These are phyloP conservation scores for Melinaea menophilus DNA, from an alignment of 2,888 invertebrate genomes.

Conservation along the genomic window DNA sequence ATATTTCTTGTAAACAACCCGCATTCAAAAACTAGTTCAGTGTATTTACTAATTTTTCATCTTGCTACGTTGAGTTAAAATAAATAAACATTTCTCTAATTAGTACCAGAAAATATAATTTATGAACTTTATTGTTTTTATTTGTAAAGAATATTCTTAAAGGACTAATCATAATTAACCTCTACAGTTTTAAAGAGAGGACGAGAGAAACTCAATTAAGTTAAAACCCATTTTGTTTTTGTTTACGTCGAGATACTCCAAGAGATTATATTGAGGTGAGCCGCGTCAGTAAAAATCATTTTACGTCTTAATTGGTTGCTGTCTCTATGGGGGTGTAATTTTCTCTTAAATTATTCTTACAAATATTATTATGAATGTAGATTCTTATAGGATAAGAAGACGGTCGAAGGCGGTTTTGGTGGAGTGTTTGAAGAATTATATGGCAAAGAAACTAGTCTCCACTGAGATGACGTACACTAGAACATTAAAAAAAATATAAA, in stretches of 20 bases:
- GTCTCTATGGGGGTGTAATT: not conserved
- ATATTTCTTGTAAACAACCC: too few relatives aligned
- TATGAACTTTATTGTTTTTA: not conserved
- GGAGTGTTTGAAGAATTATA: too few relatives aligned
- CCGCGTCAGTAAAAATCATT: conserved; percentile 1
- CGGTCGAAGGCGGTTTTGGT: too few relatives aligned
- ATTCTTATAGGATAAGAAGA: too few relatives aligned
- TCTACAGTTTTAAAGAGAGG: not conserved
- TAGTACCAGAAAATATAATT: not conserved
- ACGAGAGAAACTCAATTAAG: conserved; percentile 1
- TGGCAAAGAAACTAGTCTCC: too few relatives aligned
- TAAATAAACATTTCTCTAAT: not conserved
- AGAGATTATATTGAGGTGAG: not conserved
- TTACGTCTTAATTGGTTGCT: not conserved
- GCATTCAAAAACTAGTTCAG: too few relatives aligned
- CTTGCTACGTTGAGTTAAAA: too few relatives aligned
- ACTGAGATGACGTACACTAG: too few relatives aligned
- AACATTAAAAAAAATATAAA: too few relatives aligned
- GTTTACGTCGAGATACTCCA: not conserved
- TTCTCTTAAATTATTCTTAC: not conserved
- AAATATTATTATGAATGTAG: too few relatives aligned
- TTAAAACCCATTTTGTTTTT: not conserved
- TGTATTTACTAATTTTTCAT: too few relatives aligned
- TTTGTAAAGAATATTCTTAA: not conserved
- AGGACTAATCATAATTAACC: conserved; percentile 1